A percentile compares a stretch with the other conserved stretches of the same genome.
phyloP scores from a whole-genome alignment of 2,888 invertebrate genomes.

The Lasioglossum calceatum region DNA sequence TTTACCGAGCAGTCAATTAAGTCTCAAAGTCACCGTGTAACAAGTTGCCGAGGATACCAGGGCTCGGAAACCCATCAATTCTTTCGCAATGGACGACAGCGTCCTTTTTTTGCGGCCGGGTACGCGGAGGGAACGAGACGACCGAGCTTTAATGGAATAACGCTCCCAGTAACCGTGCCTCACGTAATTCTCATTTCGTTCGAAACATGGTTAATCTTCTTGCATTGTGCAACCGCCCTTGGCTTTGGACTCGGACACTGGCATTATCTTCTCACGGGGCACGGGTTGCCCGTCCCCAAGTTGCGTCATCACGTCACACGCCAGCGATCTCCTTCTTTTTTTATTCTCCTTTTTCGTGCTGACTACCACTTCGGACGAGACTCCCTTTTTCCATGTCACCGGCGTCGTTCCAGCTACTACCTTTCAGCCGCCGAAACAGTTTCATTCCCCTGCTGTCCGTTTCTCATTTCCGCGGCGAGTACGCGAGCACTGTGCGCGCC shows the following conservation, averaged over 20 bases:
- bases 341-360: slow-evolving; percentile 21
- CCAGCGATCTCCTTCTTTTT: slow-evolving; percentile 42
- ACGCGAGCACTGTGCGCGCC: background rate
- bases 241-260: slow-evolving; percentile 75
- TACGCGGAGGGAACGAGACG: background rate
- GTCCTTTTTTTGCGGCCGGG: background rate
- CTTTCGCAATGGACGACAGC: slow-evolving; percentile 8
- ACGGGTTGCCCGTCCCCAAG: slow-evolving; percentile 56
- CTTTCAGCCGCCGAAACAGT: background rate
- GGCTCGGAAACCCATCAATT: slow-evolving; percentile 7
- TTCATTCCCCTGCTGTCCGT: background rate
- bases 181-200: slow-evolving; percentile 23
- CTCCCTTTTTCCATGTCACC: slow-evolving; percentile 30
- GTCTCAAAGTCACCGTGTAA: background rate
- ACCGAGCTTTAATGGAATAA: slow-evolving; percentile 7
- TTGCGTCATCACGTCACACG: slow-evolving; percentile 66
- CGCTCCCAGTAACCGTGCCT: background rate
- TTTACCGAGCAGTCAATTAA: background rate
- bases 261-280: slow-evolving; percentile 73
- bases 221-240: slow-evolving; percentile 44
- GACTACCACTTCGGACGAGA: slow-evolving; percentile 20
- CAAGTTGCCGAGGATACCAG: background rate
- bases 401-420: slow-evolving; percentile 16
- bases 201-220: slow-evolving; percentile 21
- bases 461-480: background rate